These are phyloP conservation scores for Eciton burchellii DNA, from an alignment of 1,140 invertebrate genomes.

Conservation along the genomic window DNA sequence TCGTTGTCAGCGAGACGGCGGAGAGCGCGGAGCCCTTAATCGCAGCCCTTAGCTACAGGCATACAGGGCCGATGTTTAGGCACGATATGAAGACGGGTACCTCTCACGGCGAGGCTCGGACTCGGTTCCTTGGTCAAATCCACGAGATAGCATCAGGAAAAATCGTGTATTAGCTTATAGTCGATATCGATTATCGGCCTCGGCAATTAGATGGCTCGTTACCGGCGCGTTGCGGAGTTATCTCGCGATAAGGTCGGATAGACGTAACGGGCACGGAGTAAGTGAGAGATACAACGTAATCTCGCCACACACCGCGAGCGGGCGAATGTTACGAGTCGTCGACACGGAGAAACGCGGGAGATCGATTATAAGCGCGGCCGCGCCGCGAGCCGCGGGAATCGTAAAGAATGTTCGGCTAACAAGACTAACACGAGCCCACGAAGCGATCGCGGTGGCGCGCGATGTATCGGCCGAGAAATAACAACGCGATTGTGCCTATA, in stretches of 20 bases:
- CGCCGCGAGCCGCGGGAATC: slow-evolving; percentile 53
- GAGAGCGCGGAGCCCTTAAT: slow-evolving; percentile 44
- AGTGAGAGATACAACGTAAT: slow-evolving; percentile 45
- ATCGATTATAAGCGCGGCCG: slow-evolving; percentile 59
- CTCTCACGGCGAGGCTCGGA: neutral
- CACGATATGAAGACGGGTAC: slow-evolving; percentile 11
- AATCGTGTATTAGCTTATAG: slow-evolving; percentile 48
- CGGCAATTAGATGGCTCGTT: slow-evolving; percentile 36
- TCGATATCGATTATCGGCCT: slow-evolving; percentile 42
- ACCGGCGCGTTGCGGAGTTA: slow-evolving; percentile 2
- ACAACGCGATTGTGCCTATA: slow-evolving; percentile 63
- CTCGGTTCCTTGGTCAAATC: slow-evolving; percentile 25
- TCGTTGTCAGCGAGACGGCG: slow-evolving; percentile 26
- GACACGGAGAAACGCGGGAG: neutral
- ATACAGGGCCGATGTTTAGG: slow-evolving; percentile 32
- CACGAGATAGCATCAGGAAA: slow-evolving; percentile 26
- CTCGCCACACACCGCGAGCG: slow-evolving; percentile 26
- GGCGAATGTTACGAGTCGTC: slow-evolving; percentile 1
- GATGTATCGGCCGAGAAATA: slow-evolving; percentile 67
- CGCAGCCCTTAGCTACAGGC: neutral
- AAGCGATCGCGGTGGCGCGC: slow-evolving; percentile 63
- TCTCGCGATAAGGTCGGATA: slow-evolving; percentile 24
- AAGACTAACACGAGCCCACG: slow-evolving; percentile 68
- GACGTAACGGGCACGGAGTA: slow-evolving; percentile 25
- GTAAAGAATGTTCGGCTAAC: slow-evolving; percentile 76